Base-by-base conservation (phyloP, 2,888 invertebrate species). In the Falcaria lacertinaria region DNA sequence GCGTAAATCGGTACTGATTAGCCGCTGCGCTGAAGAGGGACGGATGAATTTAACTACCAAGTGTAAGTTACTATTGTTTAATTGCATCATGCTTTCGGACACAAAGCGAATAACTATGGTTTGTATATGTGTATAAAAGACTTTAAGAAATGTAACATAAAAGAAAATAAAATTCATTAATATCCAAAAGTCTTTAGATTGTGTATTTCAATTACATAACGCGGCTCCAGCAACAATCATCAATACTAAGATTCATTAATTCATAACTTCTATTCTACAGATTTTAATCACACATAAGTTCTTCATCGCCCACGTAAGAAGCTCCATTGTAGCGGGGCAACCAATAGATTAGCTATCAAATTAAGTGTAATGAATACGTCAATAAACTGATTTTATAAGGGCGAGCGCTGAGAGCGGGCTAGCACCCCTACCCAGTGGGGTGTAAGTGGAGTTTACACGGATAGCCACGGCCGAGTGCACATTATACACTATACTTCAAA, bases 21-120 rank as follows among this genome's bases (percentile, higher is more conserved):
- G 71, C 72, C 70, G 77, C 62, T 69, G 66, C 72, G 59, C 56
- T 80, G 70, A 83, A 84, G 84, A 82, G 82, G 79, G 67, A 78
- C 87, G 87, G 71, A 89, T 89, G 89, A 89, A 89, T 89, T 78
- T 89, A 80, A 88, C 87, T 74, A 89, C 89, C 59, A 89, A 79
- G 59, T 85, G 89, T 89, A 64, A 84, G 86, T 74, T 49, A 1
- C 11, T 37, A 25, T 14, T 15, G 15, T 15, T 13, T 41, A 41
- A 33, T 36, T 45, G 39, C 41, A 47, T 46, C 42, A 34, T 42
- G 5, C 28, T 11, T 3, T 11, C 11, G 3, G 28, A 7, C 11
- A 11, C 11, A 28, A 7, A 28, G 28, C 28, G 28, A 28, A n/a
- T n/a, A n/a, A 11, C 1, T 11, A 11, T 11, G 11, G 8, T 11